Base-by-base conservation (phyloP, 2,888 invertebrate genomes). In the Neocrepidodera transversa region DNA sequence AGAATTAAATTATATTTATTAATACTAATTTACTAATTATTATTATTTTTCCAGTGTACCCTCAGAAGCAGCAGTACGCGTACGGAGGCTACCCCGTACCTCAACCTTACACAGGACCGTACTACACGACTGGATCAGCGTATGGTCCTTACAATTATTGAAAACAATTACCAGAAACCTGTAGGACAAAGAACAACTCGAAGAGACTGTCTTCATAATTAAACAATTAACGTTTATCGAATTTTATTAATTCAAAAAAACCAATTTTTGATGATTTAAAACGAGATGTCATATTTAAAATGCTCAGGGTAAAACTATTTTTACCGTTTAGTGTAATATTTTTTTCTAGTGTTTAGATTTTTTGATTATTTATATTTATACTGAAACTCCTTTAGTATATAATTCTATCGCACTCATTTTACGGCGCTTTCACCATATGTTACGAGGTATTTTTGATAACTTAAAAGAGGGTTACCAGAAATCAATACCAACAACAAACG, bases 141-240 rank as follows among this genome's bases (percentile, higher is more conserved):
- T 95, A 95, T 79, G 93, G 92, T 52, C 94, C 93, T 49, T 95
- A 95, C 84, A 94, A 94, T 82, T 95, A 95, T 83, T 95, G 87
- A 88, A 11, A 30, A 38, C 47, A 7, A 10, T 8, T 13, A 30
- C 17, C 28, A 40, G 11, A 30, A 53, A 42, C 23, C 10, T 47
- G 16, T 42, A 49, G 50, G 42, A 30, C 16, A 51, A 51, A 51
- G 50, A 60, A 64, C 36, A 45, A 61, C 47, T 40, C 38, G 32
- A 58, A 60, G 60, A 61, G 62, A 63, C 56, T 60, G 63, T 64
- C 58, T 60, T 64, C 51, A 26, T 10, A 11, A 16, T 20, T 53
- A 43, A 52, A 42, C 32, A 36, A 18, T 28, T 28, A 4, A 14
- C n/a, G n/a, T n/a, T n/a, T n/a, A n/a, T n/a, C n/a, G n/a, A n/a